A percentile compares a stretch with the other conserved stretches of the same genome.
Evolutionary conservation across 2,888 invertebrate genomes (phyloP).

Genomic region (Gymnosoma rotundatum): DNA sequence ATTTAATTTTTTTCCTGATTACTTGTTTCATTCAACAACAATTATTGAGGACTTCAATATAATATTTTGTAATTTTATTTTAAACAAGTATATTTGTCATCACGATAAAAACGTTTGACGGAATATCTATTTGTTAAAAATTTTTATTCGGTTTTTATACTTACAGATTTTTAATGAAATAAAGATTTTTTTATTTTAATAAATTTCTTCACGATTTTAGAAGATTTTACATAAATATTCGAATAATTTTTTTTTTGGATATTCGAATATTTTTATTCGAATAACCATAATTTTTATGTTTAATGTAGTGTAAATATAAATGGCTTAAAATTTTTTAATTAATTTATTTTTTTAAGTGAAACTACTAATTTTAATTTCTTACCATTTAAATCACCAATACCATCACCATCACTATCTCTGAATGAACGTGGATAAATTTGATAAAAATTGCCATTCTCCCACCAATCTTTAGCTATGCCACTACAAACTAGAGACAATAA

Average conservation of each 20-base stretch:
- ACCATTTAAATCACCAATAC: constrained; percentile 86
- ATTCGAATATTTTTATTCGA: background rate
- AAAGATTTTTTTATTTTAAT: too few species aligned
- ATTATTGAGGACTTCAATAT: too few species aligned
- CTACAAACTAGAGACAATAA: constrained; percentile 43
- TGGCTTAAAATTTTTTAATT: background rate
- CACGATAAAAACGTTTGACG: too few species aligned
- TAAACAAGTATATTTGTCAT: too few species aligned
- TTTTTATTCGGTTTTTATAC: too few species aligned
- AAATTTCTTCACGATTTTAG: background rate
- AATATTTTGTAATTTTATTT: too few species aligned
- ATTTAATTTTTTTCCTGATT: too few species aligned
- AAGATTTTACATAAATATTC: background rate
- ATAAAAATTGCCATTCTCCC: constrained; percentile 85
- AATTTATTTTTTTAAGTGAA: background rate
- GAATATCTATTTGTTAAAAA: too few species aligned
- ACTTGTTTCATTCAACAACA: too few species aligned
- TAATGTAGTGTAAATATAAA: background rate
- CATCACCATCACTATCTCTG: constrained; percentile 90
- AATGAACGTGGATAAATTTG: constrained; percentile 92
- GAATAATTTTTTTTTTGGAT: background rate
- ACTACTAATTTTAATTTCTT: constrained; percentile 49
- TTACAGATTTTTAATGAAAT: too few species aligned
- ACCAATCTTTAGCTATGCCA: constrained; percentile 76
- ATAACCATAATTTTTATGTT: background rate